Evolutionary conservation across 2,113 vertebrate genomes (phyloP), one percentile per base, ranked within the genome.

Genomic region (Terrapene triunguis): DNA sequence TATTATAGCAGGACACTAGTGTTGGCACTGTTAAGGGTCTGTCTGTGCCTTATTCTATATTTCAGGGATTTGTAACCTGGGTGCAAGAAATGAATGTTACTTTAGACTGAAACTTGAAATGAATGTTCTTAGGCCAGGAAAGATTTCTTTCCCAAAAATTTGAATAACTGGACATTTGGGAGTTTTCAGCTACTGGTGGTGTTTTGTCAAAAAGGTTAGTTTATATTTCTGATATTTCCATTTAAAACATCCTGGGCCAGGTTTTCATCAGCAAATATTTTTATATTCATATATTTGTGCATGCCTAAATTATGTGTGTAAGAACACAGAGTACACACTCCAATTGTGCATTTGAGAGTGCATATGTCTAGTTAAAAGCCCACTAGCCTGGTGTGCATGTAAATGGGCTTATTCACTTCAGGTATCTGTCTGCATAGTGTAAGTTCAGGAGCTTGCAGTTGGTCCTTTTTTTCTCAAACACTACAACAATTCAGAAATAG

Each of bases 11-110:
- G 95, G 89, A 53, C 12, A 86, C 13, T 78, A 54, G 65, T 87
- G 92, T 90, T 95, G 82, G n/a, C 47, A 94, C 9, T 10, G 2
- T 12, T n/a, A 88, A 54, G 62, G 16, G 86, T 97, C 93, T 53
- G 89, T 32, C 65, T 84, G 13, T 72, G 89, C 8, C 13, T 1
- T 95, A 82, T 53, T 32, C 86, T 29, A 38, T 91, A 21, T 53
- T 65, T 88, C 82, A 78, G 6, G 86, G 85, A 96, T 93, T 44
- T 2, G 88, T 32, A 53, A 90, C 27, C 89, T 94, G 10, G 4
- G 62, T 29, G 35, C 29, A 86, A 86, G 5, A 94, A 38, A 44
- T 92, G 17, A 53, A 62, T 9, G 32, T 62, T 50, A 32, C 57
- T 90, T 86, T 62, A 89, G 80, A 89, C n/a, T 80, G 38, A 91